Conservation (phyloP, 2,113 vertebrate species). For the Caloenas nicobarica region DNA sequence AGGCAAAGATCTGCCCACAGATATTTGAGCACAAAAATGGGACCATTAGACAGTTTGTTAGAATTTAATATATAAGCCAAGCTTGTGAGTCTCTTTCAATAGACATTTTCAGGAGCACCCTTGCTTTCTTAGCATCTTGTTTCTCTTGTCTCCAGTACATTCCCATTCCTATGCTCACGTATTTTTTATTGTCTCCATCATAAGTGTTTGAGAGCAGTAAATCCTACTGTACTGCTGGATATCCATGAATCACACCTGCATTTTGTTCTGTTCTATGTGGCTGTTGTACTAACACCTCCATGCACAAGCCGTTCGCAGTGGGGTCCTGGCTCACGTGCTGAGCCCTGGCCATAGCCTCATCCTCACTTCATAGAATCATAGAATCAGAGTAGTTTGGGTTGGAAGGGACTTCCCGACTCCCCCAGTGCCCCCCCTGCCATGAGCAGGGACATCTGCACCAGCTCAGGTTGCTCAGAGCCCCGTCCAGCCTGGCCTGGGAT, state of each 20-base stretch:
- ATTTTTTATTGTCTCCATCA: neutral
- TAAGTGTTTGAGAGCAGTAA: neutral
- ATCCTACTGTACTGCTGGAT: neutral
- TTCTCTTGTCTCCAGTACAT: neutral
- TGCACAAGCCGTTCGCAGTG: neutral
- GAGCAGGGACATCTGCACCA: too few relatives aligned
- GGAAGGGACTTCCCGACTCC: too few relatives aligned
- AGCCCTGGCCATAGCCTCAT: neutral
- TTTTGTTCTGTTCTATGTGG: neutral
- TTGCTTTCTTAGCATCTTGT: neutral
- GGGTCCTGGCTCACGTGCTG: neutral
- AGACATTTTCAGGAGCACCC: neutral
- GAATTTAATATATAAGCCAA: neutral
- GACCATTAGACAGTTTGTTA: neutral
- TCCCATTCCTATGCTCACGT: neutral
- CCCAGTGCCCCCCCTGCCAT: too few relatives aligned
- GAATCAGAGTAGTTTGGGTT: too few relatives aligned
- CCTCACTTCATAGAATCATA: neutral
- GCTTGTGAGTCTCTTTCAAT: neutral
- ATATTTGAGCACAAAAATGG: neutral
- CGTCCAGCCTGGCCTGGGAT: too few relatives aligned
- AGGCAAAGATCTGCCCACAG: neutral
- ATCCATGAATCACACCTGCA: neutral
- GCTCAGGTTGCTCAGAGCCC: too few relatives aligned
- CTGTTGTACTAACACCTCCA: fast-evolving